phyloP scores from a whole-genome alignment of 2,888 invertebrate species.

The Trachelus iudaicus region DNA sequence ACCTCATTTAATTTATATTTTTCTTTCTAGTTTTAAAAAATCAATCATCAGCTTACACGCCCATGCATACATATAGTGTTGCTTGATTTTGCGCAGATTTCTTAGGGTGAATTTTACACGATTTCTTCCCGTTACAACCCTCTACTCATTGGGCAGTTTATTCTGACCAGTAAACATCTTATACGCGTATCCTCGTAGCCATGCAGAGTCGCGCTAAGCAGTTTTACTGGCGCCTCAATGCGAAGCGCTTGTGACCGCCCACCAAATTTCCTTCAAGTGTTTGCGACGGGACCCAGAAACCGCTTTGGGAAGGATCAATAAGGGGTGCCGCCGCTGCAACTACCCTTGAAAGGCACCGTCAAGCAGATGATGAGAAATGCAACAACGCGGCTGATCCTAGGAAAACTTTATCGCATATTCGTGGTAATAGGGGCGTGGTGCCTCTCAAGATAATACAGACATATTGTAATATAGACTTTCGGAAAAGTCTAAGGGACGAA shows the following conservation, averaged over 20 bases:
- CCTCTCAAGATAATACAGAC: not conserved
- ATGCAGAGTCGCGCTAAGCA: not conserved
- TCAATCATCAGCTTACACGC: not conserved
- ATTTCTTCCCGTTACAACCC: not conserved
- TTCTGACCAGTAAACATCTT: not conserved
- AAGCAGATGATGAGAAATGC: not conserved
- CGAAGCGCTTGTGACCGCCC: not conserved
- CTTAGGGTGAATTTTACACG: not conserved
- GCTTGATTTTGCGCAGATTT: not conserved
- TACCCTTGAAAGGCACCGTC: constrained; percentile 41
- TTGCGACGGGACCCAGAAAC: constrained; percentile 35
- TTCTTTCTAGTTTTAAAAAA: not conserved
- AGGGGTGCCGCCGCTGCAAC: constrained; percentile 43
- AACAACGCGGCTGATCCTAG: not conserved
- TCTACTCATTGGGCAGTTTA: not conserved
- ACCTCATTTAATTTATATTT: not conserved
- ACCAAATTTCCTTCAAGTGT: not conserved
- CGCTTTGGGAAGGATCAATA: constrained; percentile 55
- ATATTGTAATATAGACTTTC: not conserved
- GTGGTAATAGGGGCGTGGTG: not conserved
- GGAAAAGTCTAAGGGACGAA: not conserved
- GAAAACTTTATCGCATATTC: not conserved
- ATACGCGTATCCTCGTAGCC: not conserved
- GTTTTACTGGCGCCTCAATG: not conserved
- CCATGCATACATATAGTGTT: not conserved